Base-by-base conservation (phyloP, 2,888 invertebrate species). In the Mycalesis mineus region DNA sequence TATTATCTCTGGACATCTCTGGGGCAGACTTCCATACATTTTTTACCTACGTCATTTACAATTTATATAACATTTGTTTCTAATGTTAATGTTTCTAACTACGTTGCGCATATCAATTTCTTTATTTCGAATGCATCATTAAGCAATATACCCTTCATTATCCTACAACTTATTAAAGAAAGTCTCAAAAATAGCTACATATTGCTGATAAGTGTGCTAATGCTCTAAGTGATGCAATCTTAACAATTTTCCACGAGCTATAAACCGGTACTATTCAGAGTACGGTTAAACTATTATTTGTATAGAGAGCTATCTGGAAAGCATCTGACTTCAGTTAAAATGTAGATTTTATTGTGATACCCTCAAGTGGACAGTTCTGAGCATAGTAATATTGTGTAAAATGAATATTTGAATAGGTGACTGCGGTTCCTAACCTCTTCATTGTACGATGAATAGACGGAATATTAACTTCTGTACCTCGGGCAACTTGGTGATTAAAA, bases 231-330 rank as follows among this genome's bases (percentile, higher is more conserved):
- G 44, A 8, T 47, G 31, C 44, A 61, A 56, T 56, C 33, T 56
- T 37, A 15, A 40, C 53, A 55, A 42, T 59, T 61, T 40, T 42
- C 28, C 41, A n/a, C 42, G 37, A 57, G 22, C 56, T 22, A 49
- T 50, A 54, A 54, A 55, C 50, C 37, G 14, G 44, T 60, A 55
- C 40, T 55, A 31, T 61, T 59, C 47, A 42, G 54, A 62, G 47
- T 42, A 54, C 49, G 28, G 33, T 62, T 62, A 42, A 58, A 57
- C 54, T 42, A 57, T 42, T 57, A 55, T 58, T 55, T 55, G 59
- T 54, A 47, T 40, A 42, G 7, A 57, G 33, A 33, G 9, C 31
- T 33, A 22, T 48, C 59, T 52, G 39, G 51, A 51, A 51, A 57
- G 29, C 54, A 47, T 44, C 55, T 59, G 50, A 41, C 40, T 51